phyloP scores from a whole-genome alignment of 1,140 invertebrate genomes.

The Neodiprion virginianus region DNA sequence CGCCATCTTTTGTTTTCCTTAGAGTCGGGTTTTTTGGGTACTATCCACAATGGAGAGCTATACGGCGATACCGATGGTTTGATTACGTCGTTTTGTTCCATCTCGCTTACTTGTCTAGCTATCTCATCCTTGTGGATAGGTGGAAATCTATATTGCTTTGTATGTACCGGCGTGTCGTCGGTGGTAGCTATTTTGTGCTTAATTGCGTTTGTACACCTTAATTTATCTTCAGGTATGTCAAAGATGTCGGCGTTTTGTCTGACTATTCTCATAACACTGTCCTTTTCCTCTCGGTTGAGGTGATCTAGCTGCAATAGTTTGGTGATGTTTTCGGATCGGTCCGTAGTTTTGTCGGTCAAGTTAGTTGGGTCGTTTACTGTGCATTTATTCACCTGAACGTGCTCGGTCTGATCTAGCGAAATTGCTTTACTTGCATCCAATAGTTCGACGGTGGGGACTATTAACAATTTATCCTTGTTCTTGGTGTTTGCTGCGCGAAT shows the following conservation, averaged over 20 bases:
- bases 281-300: too few species aligned
- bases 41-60: slow-evolving; percentile 30
- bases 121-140: slow-evolving; percentile 9
- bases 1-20: slow-evolving; percentile 29
- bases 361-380: neutral
- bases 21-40: slow-evolving; percentile 36
- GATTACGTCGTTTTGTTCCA: slow-evolving; percentile 9
- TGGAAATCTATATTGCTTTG: slow-evolving; percentile 35
- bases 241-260: slow-evolving; percentile 2
- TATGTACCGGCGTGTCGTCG: slow-evolving; percentile 31
- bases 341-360: neutral
- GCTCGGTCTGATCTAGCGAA: neutral
- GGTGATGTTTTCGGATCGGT: neutral
- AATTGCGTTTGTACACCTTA: slow-evolving; percentile 29
- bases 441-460: neutral
- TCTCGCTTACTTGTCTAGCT: too few species aligned
- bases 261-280: too few species aligned
- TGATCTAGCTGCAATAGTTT: neutral
- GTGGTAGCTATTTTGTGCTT: slow-evolving; percentile 33
- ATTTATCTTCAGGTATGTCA: slow-evolving; percentile 11
- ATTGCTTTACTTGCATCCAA: neutral
- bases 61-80: slow-evolving; percentile 30
- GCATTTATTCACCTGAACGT: neutral
- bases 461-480: slow-evolving; percentile 2
- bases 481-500: slow-evolving; percentile 11